These are phyloP conservation scores for Styela plicata DNA, from an alignment of 23 tunicate species.

Conservation along the genomic window DNA sequence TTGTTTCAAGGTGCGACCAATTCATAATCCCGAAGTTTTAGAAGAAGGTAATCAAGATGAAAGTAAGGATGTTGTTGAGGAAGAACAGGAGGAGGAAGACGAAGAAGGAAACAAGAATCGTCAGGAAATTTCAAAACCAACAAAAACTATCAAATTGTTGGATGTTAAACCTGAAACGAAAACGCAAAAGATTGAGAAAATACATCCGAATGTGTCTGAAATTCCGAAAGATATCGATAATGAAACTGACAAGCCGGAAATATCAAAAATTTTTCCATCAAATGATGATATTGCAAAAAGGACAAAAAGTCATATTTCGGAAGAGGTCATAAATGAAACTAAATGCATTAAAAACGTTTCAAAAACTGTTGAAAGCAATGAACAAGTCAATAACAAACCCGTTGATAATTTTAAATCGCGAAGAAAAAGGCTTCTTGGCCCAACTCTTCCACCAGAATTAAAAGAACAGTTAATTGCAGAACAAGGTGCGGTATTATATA, in stretches of 20 bases:
- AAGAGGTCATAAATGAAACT: neutral
- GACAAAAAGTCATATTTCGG: neutral
- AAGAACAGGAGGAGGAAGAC: slow-evolving; percentile 40
- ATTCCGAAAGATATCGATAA: neutral
- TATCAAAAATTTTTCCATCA: neutral
- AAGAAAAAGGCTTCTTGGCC: slow-evolving; percentile 39
- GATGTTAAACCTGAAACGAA: neutral
- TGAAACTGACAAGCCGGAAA: neutral
- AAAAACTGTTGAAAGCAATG: neutral
- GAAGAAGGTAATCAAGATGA: too few relatives aligned
- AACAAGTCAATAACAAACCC: neutral
- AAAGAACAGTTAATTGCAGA: neutral
- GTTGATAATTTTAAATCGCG: neutral
- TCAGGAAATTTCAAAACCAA: neutral
- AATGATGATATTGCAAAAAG: neutral
- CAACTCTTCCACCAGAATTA: slow-evolving; percentile 45
- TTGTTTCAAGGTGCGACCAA: neutral
- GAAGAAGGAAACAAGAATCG: slow-evolving; percentile 11
- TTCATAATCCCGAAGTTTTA: slow-evolving; percentile 5
- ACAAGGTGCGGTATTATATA: neutral
- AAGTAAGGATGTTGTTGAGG: slow-evolving; percentile 14
- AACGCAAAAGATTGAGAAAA: neutral
- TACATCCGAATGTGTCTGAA: neutral
- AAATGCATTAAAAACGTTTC: neutral
- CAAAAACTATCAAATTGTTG: slow-evolving; percentile 6